Conservation (phyloP, 2,113 vertebrate genomes). For the Poicephalus meyeri region DNA sequence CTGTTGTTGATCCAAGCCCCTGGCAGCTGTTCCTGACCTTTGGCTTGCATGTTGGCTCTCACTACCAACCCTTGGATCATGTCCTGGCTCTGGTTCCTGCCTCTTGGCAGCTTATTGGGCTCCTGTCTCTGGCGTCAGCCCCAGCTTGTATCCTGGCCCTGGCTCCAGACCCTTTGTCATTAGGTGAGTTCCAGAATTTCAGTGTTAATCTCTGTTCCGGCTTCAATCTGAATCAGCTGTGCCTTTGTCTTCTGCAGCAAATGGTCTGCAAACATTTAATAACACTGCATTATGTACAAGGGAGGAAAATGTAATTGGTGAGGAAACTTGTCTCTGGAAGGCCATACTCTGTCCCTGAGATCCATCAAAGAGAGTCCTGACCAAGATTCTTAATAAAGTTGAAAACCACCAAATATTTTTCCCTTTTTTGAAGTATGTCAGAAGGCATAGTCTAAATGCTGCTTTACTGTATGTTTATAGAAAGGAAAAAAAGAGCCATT, state of each 20-base stretch:
- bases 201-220: background rate
- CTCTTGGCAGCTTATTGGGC: background rate
- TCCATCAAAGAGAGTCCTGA: background rate
- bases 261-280: slow-evolving; percentile 37
- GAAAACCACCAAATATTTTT: background rate
- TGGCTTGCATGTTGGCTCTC: slow-evolving; percentile 25
- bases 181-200: slow-evolving; percentile 22
- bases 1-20: background rate
- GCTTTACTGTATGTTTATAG: background rate
- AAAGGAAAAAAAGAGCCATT: background rate
- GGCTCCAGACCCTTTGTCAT: background rate
- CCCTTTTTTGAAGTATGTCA: background rate
- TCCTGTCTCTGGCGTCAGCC: slow-evolving; percentile 6
- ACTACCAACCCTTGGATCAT: background rate
- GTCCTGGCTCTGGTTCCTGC: background rate
- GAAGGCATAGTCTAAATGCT: accelerated
- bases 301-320: background rate
- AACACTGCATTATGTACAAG: background rate
- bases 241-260: background rate
- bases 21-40: slow-evolving; percentile 51
- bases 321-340: background rate
- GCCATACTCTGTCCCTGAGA: background rate
- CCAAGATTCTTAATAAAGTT: background rate
- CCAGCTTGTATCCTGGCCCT: background rate
- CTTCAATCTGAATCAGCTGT: background rate